Conservation (phyloP, 2,113 vertebrate genomes). For the Pyxicephalus adspersus region DNA sequence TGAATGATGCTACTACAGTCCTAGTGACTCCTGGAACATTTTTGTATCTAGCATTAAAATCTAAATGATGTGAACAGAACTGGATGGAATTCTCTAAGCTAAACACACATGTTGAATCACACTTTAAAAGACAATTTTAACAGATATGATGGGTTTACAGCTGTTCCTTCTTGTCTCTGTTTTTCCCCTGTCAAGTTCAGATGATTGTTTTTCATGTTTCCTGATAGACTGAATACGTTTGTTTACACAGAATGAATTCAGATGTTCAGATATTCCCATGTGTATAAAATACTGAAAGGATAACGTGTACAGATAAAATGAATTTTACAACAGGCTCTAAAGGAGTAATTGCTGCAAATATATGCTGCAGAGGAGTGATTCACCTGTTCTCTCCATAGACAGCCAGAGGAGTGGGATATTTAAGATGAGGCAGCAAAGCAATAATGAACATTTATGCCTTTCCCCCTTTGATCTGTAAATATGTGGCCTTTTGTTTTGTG, state of each 20-base stretch:
- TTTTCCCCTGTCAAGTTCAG: conserved; percentile 23
- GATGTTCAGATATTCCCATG: conserved; percentile 25
- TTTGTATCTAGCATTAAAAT: neutral
- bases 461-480: too few species aligned
- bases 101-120: conserved; percentile 38
- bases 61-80: neutral
- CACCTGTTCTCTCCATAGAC: too few species aligned
- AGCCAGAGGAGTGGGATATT: too few species aligned
- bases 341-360: neutral
- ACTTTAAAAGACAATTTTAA: conserved; percentile 9
- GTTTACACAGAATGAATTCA: conserved; percentile 9
- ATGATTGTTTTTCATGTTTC: conserved; percentile 43
- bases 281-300: neutral
- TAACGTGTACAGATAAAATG: conserved; percentile 3
- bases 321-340: neutral
- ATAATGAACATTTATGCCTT: too few species aligned
- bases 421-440: too few species aligned
- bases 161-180: conserved; percentile 22
- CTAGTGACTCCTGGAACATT: conserved; percentile 4
- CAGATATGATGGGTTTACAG: conserved; percentile 19
- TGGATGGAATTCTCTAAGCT: neutral
- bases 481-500: too few species aligned
- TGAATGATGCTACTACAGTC: neutral
- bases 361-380: too few species aligned
- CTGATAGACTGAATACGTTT: conserved; percentile 31